Percentiles rank a stretch among this genome's conserved stretches.
Evolutionary conservation across 2,888 invertebrate species (phyloP).

Genomic region (Hedychridium roseum): DNA sequence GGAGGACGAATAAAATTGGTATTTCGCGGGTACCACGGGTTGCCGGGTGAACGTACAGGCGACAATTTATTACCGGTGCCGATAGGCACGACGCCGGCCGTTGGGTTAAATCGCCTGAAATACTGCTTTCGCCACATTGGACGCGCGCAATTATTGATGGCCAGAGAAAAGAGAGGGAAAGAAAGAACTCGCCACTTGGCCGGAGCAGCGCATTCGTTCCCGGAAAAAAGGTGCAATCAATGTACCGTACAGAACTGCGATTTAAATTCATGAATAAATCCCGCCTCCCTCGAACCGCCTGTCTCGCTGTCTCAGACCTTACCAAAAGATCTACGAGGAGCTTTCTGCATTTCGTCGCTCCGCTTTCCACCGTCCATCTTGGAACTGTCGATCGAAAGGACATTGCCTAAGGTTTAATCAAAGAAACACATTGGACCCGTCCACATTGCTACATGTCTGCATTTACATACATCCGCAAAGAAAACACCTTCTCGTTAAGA

Average conservation of each 20-base stretch:
- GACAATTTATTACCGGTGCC: slow-evolving; percentile 2
- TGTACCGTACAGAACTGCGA: slow-evolving; percentile 51
- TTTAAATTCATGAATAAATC: slow-evolving; percentile 60
- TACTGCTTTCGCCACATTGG: slow-evolving; percentile 46
- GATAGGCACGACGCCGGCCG: slow-evolving; percentile 21
- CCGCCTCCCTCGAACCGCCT: slow-evolving; percentile 16
- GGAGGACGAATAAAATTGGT: slow-evolving; percentile 2
- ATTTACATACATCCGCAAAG: too few relatives aligned
- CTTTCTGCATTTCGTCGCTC: slow-evolving; percentile 17
- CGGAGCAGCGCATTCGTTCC: slow-evolving; percentile 25
- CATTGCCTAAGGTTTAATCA: too few relatives aligned
- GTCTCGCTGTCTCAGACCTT: too few relatives aligned
- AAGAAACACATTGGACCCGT: too few relatives aligned
- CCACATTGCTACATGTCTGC: too few relatives aligned
- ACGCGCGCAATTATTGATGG: slow-evolving; percentile 47
- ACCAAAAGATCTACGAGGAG: slow-evolving; percentile 38
- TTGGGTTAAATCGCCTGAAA: slow-evolving; percentile 48
- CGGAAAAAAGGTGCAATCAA: slow-evolving; percentile 48
- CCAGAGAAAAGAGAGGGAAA: slow-evolving; percentile 1
- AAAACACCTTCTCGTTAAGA: too few relatives aligned
- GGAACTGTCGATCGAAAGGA: too few relatives aligned
- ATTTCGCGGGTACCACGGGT: background rate
- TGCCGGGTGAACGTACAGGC: too few relatives aligned
- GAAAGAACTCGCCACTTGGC: slow-evolving; percentile 1
- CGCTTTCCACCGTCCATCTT: too few relatives aligned